A percentile compares a stretch with the other conserved stretches of the same genome.
Evolutionary conservation across 2,797 vertebrate species (phyloP).

Genomic region (Bradypodion pumilum): DNA sequence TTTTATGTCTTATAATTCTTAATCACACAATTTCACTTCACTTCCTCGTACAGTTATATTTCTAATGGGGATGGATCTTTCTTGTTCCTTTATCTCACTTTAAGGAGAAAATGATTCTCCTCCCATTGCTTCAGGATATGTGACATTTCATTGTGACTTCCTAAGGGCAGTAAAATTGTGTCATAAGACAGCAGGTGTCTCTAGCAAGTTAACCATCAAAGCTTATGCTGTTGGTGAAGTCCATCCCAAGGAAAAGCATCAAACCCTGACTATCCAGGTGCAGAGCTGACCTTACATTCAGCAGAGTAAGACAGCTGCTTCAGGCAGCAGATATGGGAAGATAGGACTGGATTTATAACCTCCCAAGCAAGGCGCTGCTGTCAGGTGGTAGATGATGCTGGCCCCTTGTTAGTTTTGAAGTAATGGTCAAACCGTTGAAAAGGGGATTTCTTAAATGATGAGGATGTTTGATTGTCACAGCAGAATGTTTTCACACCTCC

Average conservation of each 20-base stretch:
- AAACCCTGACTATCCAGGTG: neutral
- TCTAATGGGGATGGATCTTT: neutral
- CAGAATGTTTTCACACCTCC: too few species aligned
- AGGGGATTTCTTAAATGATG: too few species aligned
- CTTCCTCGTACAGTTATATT: neutral
- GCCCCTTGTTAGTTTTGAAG: neutral
- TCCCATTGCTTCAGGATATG: neutral
- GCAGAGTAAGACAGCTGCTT: too few species aligned
- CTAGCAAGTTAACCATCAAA: neutral
- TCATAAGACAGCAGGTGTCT: neutral
- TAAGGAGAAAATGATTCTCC: neutral
- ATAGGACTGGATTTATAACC: neutral
- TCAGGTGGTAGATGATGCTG: neutral
- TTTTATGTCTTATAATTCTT: too few species aligned
- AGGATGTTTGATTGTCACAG: too few species aligned
- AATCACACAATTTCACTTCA: constrained; percentile 12
- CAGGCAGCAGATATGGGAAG: neutral
- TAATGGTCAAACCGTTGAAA: neutral
- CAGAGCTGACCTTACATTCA: too few species aligned
- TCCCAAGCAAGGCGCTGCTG: neutral
- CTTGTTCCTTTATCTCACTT: neutral
- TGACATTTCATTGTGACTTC: neutral
- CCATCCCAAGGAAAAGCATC: neutral
- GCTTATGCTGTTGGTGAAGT: neutral
- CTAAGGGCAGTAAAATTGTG: neutral